These are phyloP conservation scores for Hydrotaea diabolus DNA, from an alignment of 2,888 invertebrate genomes.

Conservation along the genomic window DNA sequence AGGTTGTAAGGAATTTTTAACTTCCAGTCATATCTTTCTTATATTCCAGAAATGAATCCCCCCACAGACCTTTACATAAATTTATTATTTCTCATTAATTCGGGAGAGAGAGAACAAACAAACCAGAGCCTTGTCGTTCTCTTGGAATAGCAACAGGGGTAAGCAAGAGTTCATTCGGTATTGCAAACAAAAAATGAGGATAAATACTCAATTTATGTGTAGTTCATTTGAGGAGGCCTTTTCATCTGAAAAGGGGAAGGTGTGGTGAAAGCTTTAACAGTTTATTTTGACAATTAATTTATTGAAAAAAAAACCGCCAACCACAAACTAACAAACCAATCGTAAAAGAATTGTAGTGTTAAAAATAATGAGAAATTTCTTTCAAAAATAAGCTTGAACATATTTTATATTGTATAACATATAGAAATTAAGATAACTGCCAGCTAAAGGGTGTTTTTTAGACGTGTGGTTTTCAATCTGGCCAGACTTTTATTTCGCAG, in stretches of 20 bases:
- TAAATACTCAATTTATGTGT: neutral
- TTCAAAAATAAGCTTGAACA: too few species aligned
- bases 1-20: slow-evolving; percentile 17
- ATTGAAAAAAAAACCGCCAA: too few species aligned
- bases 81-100: neutral
- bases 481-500: too few species aligned
- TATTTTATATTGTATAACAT: too few species aligned
- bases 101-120: neutral
- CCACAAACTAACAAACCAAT: too few species aligned
- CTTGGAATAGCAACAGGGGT: neutral
- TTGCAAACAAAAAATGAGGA: neutral
- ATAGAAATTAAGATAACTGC: too few species aligned
- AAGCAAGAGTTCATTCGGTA: neutral
- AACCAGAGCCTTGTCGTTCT: neutral
- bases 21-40: neutral
- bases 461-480: too few species aligned
- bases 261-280: slow-evolving; percentile 16
- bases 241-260: neutral
- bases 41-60: slow-evolving; percentile 51
- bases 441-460: too few species aligned
- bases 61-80: slow-evolving; percentile 6
- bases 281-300: neutral
- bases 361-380: too few species aligned
- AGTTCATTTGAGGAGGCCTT: neutral
- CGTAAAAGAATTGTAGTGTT: too few species aligned